Percentiles rank a stretch among this genome's conserved stretches.
Evolutionary conservation across 1,140 invertebrate species (phyloP).

Genomic region (Tetranychus cinnabarinus): DNA sequence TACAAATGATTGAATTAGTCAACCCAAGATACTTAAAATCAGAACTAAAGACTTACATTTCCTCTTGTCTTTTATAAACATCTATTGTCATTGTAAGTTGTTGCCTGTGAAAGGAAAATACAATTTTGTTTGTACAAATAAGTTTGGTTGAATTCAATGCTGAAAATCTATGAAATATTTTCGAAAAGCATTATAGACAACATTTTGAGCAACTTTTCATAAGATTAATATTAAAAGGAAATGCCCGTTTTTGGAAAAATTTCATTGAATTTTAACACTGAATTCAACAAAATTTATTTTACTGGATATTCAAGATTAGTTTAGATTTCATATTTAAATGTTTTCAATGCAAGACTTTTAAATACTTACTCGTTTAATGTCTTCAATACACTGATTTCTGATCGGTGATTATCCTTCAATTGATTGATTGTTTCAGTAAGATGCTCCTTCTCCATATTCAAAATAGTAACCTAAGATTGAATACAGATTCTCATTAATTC

Average conservation of each 20-base stretch:
- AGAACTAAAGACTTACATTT: constrained; percentile 3
- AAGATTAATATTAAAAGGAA: too few species aligned
- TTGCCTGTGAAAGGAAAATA: not conserved
- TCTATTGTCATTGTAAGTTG: constrained; percentile 7
- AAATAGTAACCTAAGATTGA: not conserved
- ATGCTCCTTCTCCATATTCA: constrained; percentile 7
- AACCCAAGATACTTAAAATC: not conserved
- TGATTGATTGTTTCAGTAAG: constrained; percentile 2
- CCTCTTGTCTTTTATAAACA: constrained; percentile 7
- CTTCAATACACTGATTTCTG: constrained; percentile 4
- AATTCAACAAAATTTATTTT: too few species aligned
- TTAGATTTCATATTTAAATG: not conserved
- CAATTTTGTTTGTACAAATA: not conserved
- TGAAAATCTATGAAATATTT: too few species aligned
- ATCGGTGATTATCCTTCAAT: constrained; percentile 6
- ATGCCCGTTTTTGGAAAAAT: too few species aligned
- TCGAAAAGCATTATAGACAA: too few species aligned
- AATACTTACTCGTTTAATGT: constrained; percentile 6
- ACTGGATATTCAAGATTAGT: too few species aligned
- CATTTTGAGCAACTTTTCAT: too few species aligned
- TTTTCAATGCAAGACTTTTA: not conserved
- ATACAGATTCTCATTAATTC: not conserved
- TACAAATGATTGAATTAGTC: not conserved
- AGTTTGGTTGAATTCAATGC: too few species aligned
- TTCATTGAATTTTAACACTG: too few species aligned